Percentiles rank a stretch among this genome's conserved stretches.
phyloP scores from a whole-genome alignment of 2,797 vertebrate species.

The Liparis tanakae region DNA sequence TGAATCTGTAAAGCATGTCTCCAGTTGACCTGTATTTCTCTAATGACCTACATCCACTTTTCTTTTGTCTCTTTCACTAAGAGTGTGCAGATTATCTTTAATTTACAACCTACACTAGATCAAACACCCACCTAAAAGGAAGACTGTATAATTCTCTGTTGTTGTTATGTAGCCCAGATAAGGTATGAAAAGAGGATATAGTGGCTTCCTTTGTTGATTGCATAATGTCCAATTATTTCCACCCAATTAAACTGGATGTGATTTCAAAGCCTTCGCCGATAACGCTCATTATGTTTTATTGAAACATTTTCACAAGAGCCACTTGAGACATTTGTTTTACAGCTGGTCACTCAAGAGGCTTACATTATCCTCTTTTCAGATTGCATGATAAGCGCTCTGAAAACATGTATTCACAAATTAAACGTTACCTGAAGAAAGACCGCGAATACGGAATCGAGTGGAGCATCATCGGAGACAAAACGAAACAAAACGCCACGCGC shows the following conservation, averaged over 20 bases:
- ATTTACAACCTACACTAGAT: constrained; percentile 2
- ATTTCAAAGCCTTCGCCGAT: constrained; percentile 38
- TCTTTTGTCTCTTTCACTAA: neutral
- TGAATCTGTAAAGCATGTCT: constrained; percentile 4
- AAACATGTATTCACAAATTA: constrained; percentile 14
- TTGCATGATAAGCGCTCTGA: neutral
- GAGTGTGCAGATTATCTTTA: neutral
- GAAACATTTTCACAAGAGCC: constrained; percentile 30
- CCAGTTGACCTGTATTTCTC: neutral
- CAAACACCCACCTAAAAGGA: constrained; percentile 1
- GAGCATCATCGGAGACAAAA: constrained; percentile 28
- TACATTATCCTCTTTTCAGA: constrained; percentile 17
- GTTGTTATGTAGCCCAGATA: neutral
- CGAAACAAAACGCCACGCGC: constrained; percentile 26
- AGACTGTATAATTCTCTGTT: neutral
- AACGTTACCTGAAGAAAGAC: constrained; percentile 16
- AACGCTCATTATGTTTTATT: constrained; percentile 25
- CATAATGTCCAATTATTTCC: constrained; percentile 33
- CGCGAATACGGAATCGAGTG: constrained; percentile 14
- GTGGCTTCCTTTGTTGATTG: constrained; percentile 22
- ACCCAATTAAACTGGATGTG: constrained; percentile 15
- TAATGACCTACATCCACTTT: neutral
- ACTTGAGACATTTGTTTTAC: constrained; percentile 40
- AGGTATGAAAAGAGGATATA: neutral
- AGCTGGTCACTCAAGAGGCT: constrained; percentile 26